Base-by-base conservation (phyloP, 2,888 invertebrate genomes). In the Limnephilus rhombicus region DNA sequence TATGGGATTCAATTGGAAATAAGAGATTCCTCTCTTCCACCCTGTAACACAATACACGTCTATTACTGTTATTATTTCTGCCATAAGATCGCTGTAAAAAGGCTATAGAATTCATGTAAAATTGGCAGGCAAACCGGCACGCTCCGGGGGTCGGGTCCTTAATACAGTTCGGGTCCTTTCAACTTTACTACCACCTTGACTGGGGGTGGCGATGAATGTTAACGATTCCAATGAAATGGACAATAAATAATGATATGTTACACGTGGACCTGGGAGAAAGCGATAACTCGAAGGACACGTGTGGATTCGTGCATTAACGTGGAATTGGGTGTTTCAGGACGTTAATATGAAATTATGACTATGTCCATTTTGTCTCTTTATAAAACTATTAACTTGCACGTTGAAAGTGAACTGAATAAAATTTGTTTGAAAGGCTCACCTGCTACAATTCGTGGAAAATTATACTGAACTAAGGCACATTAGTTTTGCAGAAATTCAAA, bases 11-110 rank as follows among this genome's bases (percentile, higher is more conserved):
- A 80, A 89, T 89, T 80, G 18, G 80, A 89, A 89, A 80, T n/a
- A 80, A 80, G 88, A 89, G 88, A 89, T 89, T 89, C 80, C n/a
- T 80, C 80, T 89, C 37, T 80, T 41, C 41, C 88, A 13, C 34
- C 13, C 80, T 7, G 88, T 80, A 80, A 89, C 41, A 89, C 80
- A 89, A 89, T 80, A 68, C 68, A 68, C 9, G 80, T 80, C 88
- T 80, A 37, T 89, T 80, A 80, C 80, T 89, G 80, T 89, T 89
- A 89, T 53, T 86, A 29, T 80, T 89, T 34, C 37, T 89, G 11
- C 88, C 29, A 29, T 49, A 86, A 86, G 45, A 45, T 45, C 45
- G 86, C 45, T 49, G 29, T 68, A 68, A 68, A 68, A 68, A 68
- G 68, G n/a, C 68, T 68, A 24, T 68, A 68, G 24, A 68, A 68